Conservation (phyloP, 30 jellyfish, hydroid and myxozoan genomes). For the Catostylus mosaicus region DNA sequence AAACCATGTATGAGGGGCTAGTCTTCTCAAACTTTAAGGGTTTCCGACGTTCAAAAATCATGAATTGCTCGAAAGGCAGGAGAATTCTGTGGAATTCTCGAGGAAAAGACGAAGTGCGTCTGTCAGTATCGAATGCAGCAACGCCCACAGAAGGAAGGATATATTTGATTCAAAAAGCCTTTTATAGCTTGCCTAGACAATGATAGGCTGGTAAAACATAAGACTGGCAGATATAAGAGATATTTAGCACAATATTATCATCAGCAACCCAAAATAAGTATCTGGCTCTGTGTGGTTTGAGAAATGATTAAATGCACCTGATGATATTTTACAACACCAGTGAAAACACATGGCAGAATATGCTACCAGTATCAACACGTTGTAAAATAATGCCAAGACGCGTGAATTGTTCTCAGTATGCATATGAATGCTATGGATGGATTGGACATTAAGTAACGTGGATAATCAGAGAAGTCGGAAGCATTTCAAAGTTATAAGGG, state of each 20-base stretch:
- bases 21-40: neutral
- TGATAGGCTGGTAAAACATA: neutral
- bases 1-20: neutral
- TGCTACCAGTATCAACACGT: neutral
- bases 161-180: neutral
- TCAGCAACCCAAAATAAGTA: slow-evolving; percentile 23
- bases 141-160: neutral
- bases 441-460: neutral
- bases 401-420: neutral
- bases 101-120: neutral
- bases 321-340: slow-evolving; percentile 29
- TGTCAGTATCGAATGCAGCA: neutral
- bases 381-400: neutral
- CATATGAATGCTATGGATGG: neutral
- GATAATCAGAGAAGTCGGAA: neutral
- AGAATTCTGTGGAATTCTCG: neutral
- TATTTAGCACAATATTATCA: slow-evolving; percentile 23
- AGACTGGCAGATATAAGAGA: slow-evolving; percentile 14
- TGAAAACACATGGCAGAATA: slow-evolving; percentile 15
- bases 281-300: slow-evolving; percentile 29
- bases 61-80: neutral
- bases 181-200: neutral
- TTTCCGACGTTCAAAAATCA: neutral
- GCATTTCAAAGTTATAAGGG: neutral
- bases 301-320: slow-evolving; percentile 28